Base-by-base conservation (phyloP, 37 sponge, comb jelly and placozoan genomes). In the Ephydatia muelleri region DNA sequence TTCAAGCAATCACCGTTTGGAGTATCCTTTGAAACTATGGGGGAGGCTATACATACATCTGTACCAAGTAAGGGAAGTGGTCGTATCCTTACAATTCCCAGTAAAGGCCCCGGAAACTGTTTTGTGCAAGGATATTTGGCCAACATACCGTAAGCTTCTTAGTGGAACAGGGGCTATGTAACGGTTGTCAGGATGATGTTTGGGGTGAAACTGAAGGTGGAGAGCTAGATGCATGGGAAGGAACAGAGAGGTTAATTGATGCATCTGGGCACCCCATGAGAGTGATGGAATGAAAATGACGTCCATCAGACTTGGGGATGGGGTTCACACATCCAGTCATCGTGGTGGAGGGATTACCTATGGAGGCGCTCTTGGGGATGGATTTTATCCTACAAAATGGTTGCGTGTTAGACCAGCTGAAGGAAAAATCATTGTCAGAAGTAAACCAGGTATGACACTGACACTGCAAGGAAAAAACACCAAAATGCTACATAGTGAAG, bases 261-360 rank as follows among this genome's bases (percentile, higher is more conserved):
- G 57, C 57, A 57, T 57, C 57, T 16, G 57, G 57, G 19, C 12
- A 57, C 57, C 57, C 19, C 19, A 57, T 57, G 57, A 57, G 57
- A 57, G 57, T 57, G 12, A 57, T 57, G 57, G 57, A 57, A 57
- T 14, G 43, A 43, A 43, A 43, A 43, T 43, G 43, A 43, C 6
- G 12, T 57, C 57, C 12, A 57, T 57, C 57, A 57, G 57, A 14
- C 57, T 57, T 57, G 57, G 57, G 19, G 57, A 57, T 5, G 57
- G 57, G 19, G 57, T 57, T 57, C 57, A 57, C 57, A 16, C 72
- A 71, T 34, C 72, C 30, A 14, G 72, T 75, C 25, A 40, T 75
- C n/a, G 32, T 29, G 28, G 74, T 73, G 74, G 74, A 73, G 33
- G 36, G 36, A 37, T 40, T 40, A 38, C 76, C 35, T n/a, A 38